Evolutionary conservation across 2,113 vertebrate species (phyloP).

Genomic region (Sturnira hondurensis): DNA sequence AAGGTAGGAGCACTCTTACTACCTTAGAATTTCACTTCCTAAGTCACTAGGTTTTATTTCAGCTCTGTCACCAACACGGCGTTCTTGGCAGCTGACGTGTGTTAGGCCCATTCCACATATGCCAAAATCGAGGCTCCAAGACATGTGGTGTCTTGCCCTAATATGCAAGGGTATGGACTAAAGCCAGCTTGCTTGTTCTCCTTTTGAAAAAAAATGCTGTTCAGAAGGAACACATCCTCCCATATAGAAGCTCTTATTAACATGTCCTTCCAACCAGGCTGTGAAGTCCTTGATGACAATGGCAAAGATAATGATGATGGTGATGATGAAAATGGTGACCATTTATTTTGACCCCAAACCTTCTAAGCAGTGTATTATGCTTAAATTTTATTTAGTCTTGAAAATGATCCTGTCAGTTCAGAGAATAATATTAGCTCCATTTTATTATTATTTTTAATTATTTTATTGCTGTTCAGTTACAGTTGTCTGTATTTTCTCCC

Average conservation of each 20-base stretch:
- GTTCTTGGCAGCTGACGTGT: neutral
- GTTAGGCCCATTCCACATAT: neutral
- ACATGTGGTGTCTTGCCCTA: neutral
- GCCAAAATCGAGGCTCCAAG: neutral
- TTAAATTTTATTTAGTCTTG: neutral
- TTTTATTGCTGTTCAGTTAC: no score
- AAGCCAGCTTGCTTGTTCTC: neutral
- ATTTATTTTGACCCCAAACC: neutral
- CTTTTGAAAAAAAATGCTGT: neutral
- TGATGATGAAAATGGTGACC: neutral
- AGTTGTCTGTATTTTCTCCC: no score
- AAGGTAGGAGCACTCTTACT: neutral
- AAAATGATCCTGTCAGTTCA: neutral
- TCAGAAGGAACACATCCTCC: neutral
- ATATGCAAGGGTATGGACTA: neutral
- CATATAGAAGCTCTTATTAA: neutral
- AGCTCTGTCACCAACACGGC: neutral
- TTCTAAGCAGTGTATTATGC: neutral
- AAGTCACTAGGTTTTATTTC: neutral
- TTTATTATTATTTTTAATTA: neutral
- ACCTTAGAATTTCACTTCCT: neutral
- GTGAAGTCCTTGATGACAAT: neutral
- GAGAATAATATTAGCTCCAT: neutral
- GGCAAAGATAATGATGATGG: neutral
- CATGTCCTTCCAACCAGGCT: neutral